Base-by-base conservation (phyloP, 2,888 invertebrate species). In the Agrotis exclamationis region DNA sequence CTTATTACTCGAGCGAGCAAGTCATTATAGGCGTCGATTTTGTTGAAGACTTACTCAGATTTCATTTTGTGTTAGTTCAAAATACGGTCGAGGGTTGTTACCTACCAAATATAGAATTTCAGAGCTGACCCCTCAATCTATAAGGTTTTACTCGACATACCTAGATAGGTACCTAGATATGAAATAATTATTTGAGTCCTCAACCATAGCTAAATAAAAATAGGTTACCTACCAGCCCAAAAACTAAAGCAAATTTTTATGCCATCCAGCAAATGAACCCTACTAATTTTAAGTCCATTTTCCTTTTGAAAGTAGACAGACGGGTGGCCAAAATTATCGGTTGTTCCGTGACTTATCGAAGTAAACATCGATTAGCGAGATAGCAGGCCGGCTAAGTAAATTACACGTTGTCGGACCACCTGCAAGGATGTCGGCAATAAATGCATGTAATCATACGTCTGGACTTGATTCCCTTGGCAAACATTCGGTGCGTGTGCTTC, bases 301-400 rank as follows among this genome's bases (percentile, higher is more conserved):
- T 70, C n/a, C 33, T 63, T 84, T 71, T 44, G 20, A 80, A 73
- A 70, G 62, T 56, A 70, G 66, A 76, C 70, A 79, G 78, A 76
- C 63, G 60, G 58, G 56, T 73, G 79, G 69, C 74, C 80, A 71
- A 88, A 90, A 89, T 89, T 87, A 86, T 85, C 76, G 83, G 86
- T 85, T 84, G 73, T 76, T 84, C 83, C 89, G 89, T 90, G 90
- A 90, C 90, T 91, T 92, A 92, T 91, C 87, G 90, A 84, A 83
- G 90, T 88, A 88, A 90, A 89, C 90, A 91, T 88, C 90, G 89
- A 92, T 91, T 91, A 90, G 87, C 75, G 68, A 86, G 87, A 88
- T 88, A 86, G 82, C 74, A 73, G 79, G 70, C 82, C 84, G 83
- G 85, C 76, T 74, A 81, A 82, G 86, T 85, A 89, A 89, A 91